phyloP scores from a whole-genome alignment of 1,140 invertebrate species.

The Ostrea denselamellosa region DNA sequence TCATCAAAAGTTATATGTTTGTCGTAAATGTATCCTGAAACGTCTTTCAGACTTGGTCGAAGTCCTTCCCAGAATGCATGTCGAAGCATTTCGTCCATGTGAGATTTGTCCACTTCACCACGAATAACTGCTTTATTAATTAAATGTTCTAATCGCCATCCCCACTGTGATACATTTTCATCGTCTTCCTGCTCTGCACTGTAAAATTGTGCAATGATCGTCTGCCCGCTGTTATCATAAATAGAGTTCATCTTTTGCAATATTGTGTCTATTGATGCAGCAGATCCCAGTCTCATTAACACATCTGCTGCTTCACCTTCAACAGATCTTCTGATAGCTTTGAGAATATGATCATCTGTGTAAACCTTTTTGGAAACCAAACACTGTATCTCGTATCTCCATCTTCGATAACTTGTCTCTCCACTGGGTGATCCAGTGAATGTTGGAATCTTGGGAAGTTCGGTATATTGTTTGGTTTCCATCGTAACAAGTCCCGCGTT shows the following conservation, averaged over 20 bases:
- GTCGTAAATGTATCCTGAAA: background rate
- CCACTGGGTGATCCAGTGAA: constrained; percentile 40
- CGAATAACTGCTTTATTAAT: background rate
- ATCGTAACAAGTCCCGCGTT: background rate
- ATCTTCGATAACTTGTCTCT: constrained; percentile 3
- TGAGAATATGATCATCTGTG: background rate
- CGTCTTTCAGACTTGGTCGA: background rate
- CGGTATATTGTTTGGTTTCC: background rate
- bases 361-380: background rate
- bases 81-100: background rate
- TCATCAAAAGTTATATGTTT: background rate
- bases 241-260: constrained; percentile 37
- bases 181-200: background rate
- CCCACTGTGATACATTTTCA: constrained; percentile 29
- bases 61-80: background rate
- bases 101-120: background rate
- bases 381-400: constrained; percentile 42
- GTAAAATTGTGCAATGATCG: constrained; percentile 8
- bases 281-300: background rate
- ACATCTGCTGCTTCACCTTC: background rate
- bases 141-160: constrained; percentile 29
- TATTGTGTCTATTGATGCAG: constrained; percentile 16
- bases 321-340: constrained; percentile 20
- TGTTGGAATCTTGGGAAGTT: background rate
- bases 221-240: constrained; percentile 1